These are phyloP conservation scores for Pipistrellus pipistrellus DNA, from an alignment of 2,797 vertebrate species.

Conservation along the genomic window DNA sequence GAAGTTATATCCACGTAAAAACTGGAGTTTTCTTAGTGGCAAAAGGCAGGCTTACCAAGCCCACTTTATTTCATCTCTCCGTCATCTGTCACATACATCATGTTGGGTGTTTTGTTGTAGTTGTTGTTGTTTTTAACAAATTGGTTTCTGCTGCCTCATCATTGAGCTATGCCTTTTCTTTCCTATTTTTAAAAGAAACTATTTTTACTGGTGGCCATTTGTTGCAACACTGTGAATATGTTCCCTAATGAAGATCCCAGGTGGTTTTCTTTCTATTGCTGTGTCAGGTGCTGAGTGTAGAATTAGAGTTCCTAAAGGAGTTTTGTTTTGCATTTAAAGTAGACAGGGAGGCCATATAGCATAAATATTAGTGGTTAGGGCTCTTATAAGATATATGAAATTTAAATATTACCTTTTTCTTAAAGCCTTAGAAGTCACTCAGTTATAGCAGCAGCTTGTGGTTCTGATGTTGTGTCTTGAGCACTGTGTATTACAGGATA, in stretches of 20 bases:
- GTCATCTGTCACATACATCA: not conserved
- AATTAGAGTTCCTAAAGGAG: constrained; percentile 31
- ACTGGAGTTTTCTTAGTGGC: not conserved
- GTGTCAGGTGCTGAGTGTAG: not conserved
- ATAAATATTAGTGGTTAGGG: not conserved
- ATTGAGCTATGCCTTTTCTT: not conserved
- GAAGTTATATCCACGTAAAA: not conserved
- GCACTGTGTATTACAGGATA: not conserved
- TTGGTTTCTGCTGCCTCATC: not conserved
- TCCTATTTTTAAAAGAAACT: constrained; percentile 37
- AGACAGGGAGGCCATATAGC: not conserved
- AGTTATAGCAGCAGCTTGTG: not conserved
- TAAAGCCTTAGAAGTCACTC: not conserved
- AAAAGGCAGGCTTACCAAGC: not conserved
- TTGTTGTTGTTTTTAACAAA: not conserved
- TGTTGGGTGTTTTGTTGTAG: not conserved
- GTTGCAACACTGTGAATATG: not conserved
- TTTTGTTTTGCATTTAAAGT: constrained; percentile 47
- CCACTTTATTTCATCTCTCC: not conserved
- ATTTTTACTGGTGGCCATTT: not conserved
- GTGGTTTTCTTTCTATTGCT: not conserved
- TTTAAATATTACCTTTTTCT: constrained; percentile 21
- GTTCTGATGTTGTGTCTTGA: not conserved
- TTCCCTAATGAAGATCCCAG: not conserved
- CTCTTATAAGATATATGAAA: not conserved